Base-by-base conservation (phyloP, 2,113 vertebrate genomes). In the Seriola quinqueradiata region DNA sequence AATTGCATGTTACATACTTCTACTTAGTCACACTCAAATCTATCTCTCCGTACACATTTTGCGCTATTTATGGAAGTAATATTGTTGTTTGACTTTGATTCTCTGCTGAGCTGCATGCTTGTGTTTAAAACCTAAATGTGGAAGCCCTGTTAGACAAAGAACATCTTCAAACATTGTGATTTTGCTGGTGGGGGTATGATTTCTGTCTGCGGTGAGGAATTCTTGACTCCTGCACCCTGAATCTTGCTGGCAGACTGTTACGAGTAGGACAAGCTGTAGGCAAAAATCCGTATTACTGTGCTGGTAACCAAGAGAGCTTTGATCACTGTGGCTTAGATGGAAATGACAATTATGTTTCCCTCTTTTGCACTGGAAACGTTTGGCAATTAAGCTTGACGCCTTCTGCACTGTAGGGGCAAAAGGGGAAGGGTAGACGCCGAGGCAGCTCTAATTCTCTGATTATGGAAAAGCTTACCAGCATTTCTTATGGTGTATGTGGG, bases 291-390 rank as follows among this genome's bases (percentile, higher is more conserved):
- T 77, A 87, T 90, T 90, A 85, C 85, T 90, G 79, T 84, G 83
- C 87, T 88, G 70, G 81, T 91, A 92, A 83, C 86, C 79, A 72
- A 67, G 86, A 81, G 83, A 82, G 91, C 94, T 95, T 94, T 94
- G 92, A 94, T 95, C 93, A 92, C 83, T 61, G 82, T 86, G 70
- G 88, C 87, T 94, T 88, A 78, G 76, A 89, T 88, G 90, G 92
- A 94, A 92, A 94, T 91, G 86, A 93, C 93, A 93, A 93, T 94
- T 93, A 94, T 87, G 71, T 91, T 93, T 90, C 79, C 76, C 74
- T 86, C 77, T 90, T 79, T 87, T 92, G 88, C 86, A 64, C 79
- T 79, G 86, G 82, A 92, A 93, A 91, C 60, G 71, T 91, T 93
- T 70, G 70, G 85, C 93, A 95, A 94, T 95, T 94, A 95, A 91